phyloP scores from a whole-genome alignment of 2,113 vertebrate genomes.

The Myotis lucifugus region DNA sequence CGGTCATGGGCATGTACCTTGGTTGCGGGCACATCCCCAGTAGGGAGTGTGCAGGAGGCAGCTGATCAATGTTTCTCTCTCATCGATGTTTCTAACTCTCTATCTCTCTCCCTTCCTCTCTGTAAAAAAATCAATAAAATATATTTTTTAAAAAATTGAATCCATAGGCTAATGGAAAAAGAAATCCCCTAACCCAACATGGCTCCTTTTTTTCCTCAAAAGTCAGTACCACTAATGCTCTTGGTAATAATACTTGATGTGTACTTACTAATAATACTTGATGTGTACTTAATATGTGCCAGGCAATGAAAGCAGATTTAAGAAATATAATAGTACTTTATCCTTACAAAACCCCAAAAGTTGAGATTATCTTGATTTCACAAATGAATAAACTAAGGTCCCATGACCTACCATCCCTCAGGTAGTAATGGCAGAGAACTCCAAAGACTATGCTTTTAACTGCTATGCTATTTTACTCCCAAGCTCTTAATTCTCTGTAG shows the following conservation, averaged over 20 bases:
- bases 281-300: background rate
- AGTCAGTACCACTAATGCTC: background rate
- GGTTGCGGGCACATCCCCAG: too few species aligned
- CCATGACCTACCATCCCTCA: background rate
- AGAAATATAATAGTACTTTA: background rate
- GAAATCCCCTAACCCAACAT: background rate
- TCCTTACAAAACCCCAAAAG: background rate
- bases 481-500: background rate
- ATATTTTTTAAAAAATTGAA: background rate
- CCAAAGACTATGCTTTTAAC: background rate
- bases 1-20: too few species aligned
- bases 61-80: too few species aligned
- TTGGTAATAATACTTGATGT: background rate
- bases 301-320: background rate
- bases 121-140: too few species aligned
- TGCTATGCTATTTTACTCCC: background rate
- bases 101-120: too few species aligned
- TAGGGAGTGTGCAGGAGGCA: too few species aligned
- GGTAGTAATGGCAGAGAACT: background rate
- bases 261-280: background rate
- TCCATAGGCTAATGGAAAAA: background rate
- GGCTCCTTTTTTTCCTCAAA: background rate
- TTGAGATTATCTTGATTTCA: conserved; percentile 1
- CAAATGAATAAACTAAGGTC: background rate
- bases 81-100: too few species aligned